phyloP scores from a whole-genome alignment of 92 coral and sea anemone genomes.

The Palythoa caribaeorum region DNA sequence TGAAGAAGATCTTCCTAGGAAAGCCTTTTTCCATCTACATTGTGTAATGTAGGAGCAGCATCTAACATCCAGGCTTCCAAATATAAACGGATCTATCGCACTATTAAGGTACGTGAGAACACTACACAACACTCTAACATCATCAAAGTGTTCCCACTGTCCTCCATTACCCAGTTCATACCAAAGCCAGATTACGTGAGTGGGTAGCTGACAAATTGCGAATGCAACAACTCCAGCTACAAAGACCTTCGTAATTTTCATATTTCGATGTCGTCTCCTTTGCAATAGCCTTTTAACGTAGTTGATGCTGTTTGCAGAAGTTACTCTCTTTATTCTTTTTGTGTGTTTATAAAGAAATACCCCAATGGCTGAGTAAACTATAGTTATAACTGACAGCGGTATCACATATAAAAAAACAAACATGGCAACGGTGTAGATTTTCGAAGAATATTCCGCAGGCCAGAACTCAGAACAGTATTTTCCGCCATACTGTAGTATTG shows the following conservation, averaged over 20 bases:
- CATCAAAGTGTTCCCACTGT: slow-evolving; percentile 52
- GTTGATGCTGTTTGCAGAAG: background rate
- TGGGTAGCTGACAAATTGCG: slow-evolving; percentile 76
- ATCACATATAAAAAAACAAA: slow-evolving; percentile 70
- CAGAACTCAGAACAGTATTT: slow-evolving; percentile 63
- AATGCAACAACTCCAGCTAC: slow-evolving; percentile 76
- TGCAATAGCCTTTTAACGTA: slow-evolving; percentile 34
- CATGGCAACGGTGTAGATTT: slow-evolving; percentile 67
- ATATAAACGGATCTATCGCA: slow-evolving; percentile 83
- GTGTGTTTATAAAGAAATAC: slow-evolving; percentile 51
- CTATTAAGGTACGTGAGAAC: slow-evolving; percentile 78
- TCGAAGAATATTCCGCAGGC: slow-evolving; percentile 53
- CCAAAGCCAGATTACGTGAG: slow-evolving; percentile 86
- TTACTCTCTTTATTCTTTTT: slow-evolving; percentile 30
- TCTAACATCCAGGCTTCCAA: slow-evolving; percentile 64
- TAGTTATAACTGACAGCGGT: slow-evolving; percentile 72
- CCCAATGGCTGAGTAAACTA: slow-evolving; percentile 64
- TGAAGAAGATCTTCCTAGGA: background rate
- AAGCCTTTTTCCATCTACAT: background rate
- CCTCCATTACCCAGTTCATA: slow-evolving; percentile 70
- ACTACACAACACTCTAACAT: slow-evolving; percentile 58
- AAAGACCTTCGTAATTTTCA: slow-evolving; percentile 70
- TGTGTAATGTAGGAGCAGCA: background rate
- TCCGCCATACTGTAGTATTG: slow-evolving; percentile 42
- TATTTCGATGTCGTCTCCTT: slow-evolving; percentile 53